These are phyloP conservation scores for Hipposideros larvatus DNA, from an alignment of 2,797 vertebrate genomes.

Conservation along the genomic window DNA sequence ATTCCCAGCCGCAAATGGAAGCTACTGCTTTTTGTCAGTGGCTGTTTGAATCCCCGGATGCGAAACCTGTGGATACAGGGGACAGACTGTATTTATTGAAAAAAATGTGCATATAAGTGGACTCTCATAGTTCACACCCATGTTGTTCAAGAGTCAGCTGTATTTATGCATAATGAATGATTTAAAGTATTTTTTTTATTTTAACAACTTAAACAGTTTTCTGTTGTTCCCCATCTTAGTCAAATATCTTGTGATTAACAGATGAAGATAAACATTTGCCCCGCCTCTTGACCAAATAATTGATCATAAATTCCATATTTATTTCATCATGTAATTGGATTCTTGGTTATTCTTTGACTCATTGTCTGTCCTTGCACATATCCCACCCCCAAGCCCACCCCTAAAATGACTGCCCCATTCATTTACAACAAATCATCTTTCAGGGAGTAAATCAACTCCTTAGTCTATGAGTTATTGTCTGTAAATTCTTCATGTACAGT, in stretches of 20 bases:
- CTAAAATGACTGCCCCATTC: neutral
- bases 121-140: neutral
- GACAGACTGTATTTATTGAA: neutral
- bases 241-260: conserved; percentile 1
- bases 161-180: neutral
- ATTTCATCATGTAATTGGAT: neutral
- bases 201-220: neutral
- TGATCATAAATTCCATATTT: conserved; percentile 29
- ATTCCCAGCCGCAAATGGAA: neutral
- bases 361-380: neutral
- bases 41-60: neutral
- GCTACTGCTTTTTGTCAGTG: neutral
- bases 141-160: neutral
- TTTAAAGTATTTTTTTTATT: neutral
- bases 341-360: neutral
- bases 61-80: neutral
- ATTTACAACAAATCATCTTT: neutral
- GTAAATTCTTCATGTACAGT: neutral
- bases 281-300: neutral
- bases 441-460: neutral
- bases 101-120: neutral
- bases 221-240: neutral
- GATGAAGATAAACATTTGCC: neutral
- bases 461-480: neutral
- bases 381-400: neutral